phyloP scores from a whole-genome alignment of 2,113 vertebrate genomes.

The Polypterus senegalus region DNA sequence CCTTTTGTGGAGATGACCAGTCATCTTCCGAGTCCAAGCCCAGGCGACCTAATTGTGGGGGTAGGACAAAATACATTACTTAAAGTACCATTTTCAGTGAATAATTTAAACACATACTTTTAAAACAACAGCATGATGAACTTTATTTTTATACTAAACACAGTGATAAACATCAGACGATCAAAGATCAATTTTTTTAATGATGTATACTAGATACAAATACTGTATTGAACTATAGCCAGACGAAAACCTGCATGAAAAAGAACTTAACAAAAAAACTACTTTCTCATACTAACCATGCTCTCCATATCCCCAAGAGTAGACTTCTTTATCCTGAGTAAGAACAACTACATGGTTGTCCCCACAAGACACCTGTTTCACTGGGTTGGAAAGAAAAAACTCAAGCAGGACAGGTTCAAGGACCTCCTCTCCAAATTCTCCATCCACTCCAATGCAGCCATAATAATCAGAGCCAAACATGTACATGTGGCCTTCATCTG shows the following conservation, averaged over 20 bases:
- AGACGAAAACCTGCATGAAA: background rate
- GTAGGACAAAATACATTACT: no score
- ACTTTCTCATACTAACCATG: conserved; percentile 58
- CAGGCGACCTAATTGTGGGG: conserved; percentile 60
- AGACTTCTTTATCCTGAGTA: conserved; percentile 73
- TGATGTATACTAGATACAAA: conserved; percentile 2
- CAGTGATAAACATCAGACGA: no score
- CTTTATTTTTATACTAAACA: no score
- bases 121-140: no score
- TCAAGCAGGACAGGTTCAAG: conserved; percentile 77
- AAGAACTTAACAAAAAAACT: conserved; percentile 2
- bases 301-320: conserved; percentile 91
- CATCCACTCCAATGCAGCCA: conserved; percentile 82
- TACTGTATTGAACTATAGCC: conserved; percentile 11
- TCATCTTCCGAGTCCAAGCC: conserved; percentile 94
- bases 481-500: conserved; percentile 94
- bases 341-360: conserved; percentile 89
- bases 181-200: no score
- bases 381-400: conserved; percentile 74
- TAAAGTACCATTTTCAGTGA: no score
- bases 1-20: conserved; percentile 79
- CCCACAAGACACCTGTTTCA: conserved; percentile 85
- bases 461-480: conserved; percentile 96
- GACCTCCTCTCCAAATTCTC: conserved; percentile 61
- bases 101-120: no score